A percentile compares a stretch with the other conserved stretches of the same genome.
These are phyloP conservation scores for Caenorhabditis inopinata DNA, from an alignment of 1,140 invertebrate species.

Conservation along the genomic window DNA sequence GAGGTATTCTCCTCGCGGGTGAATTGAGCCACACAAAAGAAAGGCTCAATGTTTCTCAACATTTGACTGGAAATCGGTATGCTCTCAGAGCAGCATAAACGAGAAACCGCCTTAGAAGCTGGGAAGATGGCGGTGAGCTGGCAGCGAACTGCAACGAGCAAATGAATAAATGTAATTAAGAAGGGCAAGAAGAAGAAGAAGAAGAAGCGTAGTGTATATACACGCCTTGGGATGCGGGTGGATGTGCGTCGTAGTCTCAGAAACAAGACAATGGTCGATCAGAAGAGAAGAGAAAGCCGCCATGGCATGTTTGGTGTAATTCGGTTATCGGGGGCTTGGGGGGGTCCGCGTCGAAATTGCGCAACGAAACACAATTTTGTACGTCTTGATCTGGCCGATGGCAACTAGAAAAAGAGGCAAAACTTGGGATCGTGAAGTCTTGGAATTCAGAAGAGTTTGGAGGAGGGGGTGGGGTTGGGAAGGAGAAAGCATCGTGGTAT, in stretches of 20 bases:
- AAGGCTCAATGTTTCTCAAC: too few relatives aligned
- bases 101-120: too few relatives aligned
- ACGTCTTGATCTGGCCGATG: background rate
- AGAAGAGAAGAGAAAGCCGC: background rate
- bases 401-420: background rate
- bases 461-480: too few relatives aligned
- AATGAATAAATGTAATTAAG: conserved; percentile 32
- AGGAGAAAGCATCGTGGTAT: too few relatives aligned
- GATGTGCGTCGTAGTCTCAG: background rate
- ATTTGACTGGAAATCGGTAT: too few relatives aligned
- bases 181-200: too few relatives aligned
- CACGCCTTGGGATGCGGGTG: background rate
- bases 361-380: background rate
- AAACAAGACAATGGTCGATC: conserved; percentile 3
- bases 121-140: background rate
- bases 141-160: background rate
- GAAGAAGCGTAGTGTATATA: conserved; percentile 24
- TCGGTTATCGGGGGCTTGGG: conserved; percentile 22
- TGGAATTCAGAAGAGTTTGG: background rate
- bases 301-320: conserved; percentile 26
- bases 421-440: background rate
- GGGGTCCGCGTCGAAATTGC: background rate
- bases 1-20: too few relatives aligned
- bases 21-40: too few relatives aligned
- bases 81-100: too few relatives aligned